phyloP scores from a whole-genome alignment of 2,113 vertebrate species.

The Colistium nudipinnis region DNA sequence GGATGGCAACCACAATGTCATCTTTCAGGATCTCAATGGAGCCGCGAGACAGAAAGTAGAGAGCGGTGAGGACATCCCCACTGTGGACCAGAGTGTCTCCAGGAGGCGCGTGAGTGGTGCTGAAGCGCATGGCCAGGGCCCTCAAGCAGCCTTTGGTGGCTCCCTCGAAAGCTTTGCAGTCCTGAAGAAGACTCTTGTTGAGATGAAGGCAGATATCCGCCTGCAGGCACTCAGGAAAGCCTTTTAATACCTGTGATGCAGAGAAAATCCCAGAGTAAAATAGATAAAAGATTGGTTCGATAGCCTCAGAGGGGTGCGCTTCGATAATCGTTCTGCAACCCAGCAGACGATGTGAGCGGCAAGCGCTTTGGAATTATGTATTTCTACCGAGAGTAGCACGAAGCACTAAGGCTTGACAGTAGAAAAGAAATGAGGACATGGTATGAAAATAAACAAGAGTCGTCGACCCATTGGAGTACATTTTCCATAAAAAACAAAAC shows the following conservation, averaged over 20 bases:
- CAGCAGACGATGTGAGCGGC: slow-evolving; percentile 9
- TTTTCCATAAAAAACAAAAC: neutral
- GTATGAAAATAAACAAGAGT: slow-evolving; percentile 25
- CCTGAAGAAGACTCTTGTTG: slow-evolving; percentile 91
- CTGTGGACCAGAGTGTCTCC: slow-evolving; percentile 96
- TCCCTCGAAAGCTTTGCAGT: slow-evolving; percentile 94
- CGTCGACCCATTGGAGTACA: neutral
- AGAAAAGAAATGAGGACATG: slow-evolving; percentile 64
- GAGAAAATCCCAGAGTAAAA: slow-evolving; percentile 41
- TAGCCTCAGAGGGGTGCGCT: slow-evolving; percentile 4
- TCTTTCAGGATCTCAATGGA: slow-evolving; percentile 99
- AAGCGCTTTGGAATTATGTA: slow-evolving; percentile 54
- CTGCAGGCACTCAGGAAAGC: slow-evolving; percentile 98
- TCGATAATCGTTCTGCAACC: slow-evolving; percentile 20
- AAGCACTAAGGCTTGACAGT: slow-evolving; percentile 68
- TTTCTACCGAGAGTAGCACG: slow-evolving; percentile 61
- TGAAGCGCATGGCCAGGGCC: slow-evolving; percentile 97
- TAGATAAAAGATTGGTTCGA: slow-evolving; percentile 5
- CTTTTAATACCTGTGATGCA: slow-evolving; percentile 91
- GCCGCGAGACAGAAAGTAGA: slow-evolving; percentile 96
- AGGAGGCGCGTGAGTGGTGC: slow-evolving; percentile 94
- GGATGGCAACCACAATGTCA: slow-evolving; percentile 97
- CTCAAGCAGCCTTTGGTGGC: slow-evolving; percentile 97
- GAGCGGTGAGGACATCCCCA: slow-evolving; percentile 94
- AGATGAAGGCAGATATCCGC: slow-evolving; percentile 99